Evolutionary conservation across 2,888 invertebrate species (phyloP).

Genomic region (Mythimna albipuncta): DNA sequence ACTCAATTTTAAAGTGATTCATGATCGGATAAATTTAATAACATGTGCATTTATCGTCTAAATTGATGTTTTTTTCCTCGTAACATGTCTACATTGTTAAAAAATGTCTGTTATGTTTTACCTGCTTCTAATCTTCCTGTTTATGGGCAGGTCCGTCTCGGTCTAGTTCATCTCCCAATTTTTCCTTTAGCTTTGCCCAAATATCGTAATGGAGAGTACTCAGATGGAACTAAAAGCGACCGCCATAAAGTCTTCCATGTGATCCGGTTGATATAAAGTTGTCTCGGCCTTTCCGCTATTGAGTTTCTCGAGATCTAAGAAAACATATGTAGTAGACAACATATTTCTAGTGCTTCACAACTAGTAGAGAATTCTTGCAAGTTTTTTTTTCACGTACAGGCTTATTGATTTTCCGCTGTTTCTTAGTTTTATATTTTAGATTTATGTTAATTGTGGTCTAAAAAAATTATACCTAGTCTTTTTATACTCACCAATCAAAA

Average conservation of each 20-base stretch:
- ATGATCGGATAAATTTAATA: background rate
- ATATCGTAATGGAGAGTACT: constrained; percentile 53
- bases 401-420: background rate
- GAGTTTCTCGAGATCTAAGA: constrained; percentile 58
- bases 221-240: constrained; percentile 50
- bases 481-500: background rate
- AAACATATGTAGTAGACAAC: constrained; percentile 48
- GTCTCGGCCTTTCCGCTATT: constrained; percentile 51
- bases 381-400: constrained; percentile 14
- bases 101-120: constrained; percentile 10
- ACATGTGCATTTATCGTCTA: background rate
- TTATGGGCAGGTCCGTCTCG: constrained; percentile 42
- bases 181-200: constrained; percentile 44
- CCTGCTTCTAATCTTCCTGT: constrained; percentile 45
- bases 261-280: constrained; percentile 64
- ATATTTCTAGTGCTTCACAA: constrained; percentile 48
- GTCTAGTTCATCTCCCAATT: constrained; percentile 44
- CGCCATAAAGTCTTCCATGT: constrained; percentile 55
- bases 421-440: background rate
- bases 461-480: too few species aligned
- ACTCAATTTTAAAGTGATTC: constrained; percentile 1
- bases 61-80: background rate
- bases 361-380: constrained; percentile 22
- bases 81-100: background rate
- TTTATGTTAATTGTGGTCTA: background rate